Base-by-base conservation (phyloP, 2,888 invertebrate genomes). In the Caenorhabditis japonica region DNA sequence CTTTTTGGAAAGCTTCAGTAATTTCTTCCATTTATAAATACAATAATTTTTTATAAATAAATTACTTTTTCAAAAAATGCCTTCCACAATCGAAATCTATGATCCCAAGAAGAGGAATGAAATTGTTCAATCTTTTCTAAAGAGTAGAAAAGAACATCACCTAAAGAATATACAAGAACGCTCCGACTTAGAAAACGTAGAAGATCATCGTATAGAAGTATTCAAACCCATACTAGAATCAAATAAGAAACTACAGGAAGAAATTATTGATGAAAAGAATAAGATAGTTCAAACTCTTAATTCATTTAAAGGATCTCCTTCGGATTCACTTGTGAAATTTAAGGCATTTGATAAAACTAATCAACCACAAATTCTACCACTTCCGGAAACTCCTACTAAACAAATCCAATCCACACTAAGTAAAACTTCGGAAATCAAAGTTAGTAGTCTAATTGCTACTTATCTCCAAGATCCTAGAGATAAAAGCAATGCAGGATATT, bases 221-320 rank as follows among this genome's bases (percentile, higher is more conserved):
- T n/a, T n/a, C n/a, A n/a, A n/a, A n/a, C n/a, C n/a, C n/a, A n/a
- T n/a, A n/a, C n/a, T n/a, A n/a, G n/a, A n/a, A n/a, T n/a, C n/a
- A n/a, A n/a, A n/a, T n/a, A n/a, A n/a, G n/a, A n/a, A n/a, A n/a
- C n/a, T n/a, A n/a, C n/a, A n/a, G n/a, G n/a, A n/a, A n/a, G 78
- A 79, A 71, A 75, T 79, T 12, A 79, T 79, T 61, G 77, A 79
- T 64, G 79, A 79, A 39, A 76, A 76, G 51, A 79, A 79, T 41
- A 75, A 79, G 51, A 79, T 79, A 64, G 75, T 77, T 55, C 44
- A 77, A 71, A 79, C 77, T 39, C 55, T 79, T 12, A 76, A 79
- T 51, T 52, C 38, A 5, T 51, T 49, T 36, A 59, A 58, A 46
- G n/a, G 34, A 51, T 33, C 17, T 4, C 17, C n/a, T 51, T 34